These are phyloP conservation scores for Drosophila yooni DNA, from an alignment of 2,888 invertebrate genomes.

Conservation along the genomic window DNA sequence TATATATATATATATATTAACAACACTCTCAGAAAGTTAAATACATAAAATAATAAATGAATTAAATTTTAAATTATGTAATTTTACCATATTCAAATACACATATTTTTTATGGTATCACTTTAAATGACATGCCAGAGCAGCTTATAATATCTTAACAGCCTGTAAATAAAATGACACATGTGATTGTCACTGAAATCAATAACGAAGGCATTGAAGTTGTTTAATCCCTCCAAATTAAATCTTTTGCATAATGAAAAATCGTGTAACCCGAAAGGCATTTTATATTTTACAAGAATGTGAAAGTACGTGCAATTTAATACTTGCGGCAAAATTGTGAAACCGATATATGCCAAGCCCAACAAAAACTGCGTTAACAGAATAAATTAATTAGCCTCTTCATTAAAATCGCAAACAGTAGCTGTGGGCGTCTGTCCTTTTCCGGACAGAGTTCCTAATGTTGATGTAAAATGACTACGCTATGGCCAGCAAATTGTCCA, in stretches of 20 bases:
- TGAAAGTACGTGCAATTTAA: constrained; percentile 13
- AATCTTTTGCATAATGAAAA: background rate
- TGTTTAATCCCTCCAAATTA: background rate
- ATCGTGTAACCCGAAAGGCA: background rate
- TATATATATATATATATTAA: background rate
- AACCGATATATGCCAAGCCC: constrained; percentile 33
- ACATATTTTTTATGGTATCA: background rate
- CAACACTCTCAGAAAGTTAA: background rate
- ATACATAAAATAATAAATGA: background rate
- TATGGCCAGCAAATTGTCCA: background rate
- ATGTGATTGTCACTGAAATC: background rate
- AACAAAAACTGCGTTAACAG: constrained; percentile 12
- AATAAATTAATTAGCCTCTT: constrained; percentile 31
- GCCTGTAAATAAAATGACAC: background rate
- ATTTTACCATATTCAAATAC: background rate
- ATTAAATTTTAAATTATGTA: background rate
- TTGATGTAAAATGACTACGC: background rate
- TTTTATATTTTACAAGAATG: background rate
- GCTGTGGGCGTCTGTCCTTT: background rate
- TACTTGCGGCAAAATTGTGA: constrained; percentile 11
- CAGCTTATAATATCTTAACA: background rate
- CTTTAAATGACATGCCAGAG: background rate
- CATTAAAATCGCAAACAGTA: constrained; percentile 1
- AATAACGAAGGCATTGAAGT: background rate
- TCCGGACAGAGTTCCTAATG: background rate